Evolutionary conservation across 1,140 invertebrate genomes (phyloP), one percentile per base, ranked within the genome.

Genomic region (Drosophila arawakana): DNA sequence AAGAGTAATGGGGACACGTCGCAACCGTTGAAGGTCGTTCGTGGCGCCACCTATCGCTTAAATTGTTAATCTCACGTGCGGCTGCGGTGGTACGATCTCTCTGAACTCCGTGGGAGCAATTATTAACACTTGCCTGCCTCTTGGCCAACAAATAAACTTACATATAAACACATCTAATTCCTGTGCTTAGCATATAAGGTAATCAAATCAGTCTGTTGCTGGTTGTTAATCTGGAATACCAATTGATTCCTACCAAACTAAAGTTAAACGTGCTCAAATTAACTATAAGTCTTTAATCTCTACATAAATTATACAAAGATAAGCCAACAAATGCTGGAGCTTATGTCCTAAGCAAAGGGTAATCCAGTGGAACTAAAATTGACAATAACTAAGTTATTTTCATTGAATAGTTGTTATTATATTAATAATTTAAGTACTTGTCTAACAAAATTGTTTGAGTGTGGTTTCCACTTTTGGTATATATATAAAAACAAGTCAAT

Each of bases 121-220:
- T 73, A 81, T 81, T 81, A 73, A 77, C 78, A 81, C 78, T 80
- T 76, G 78, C 63, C 55, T 62, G 43, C 34, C 44, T 43, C 35
- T 30, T 9, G 10, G 47, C 49, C 34, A 39, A 13, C 50, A 43
- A 13, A 30, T 49, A 30, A 30, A 30, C 25, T 30, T 30, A 30
- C 25, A 2, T 30, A 35, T 13, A 8, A 35, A 43, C 11, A 13
- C 41, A 10, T 43, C 6, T 5, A 43, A 43, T 43, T 6, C 41
- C 13, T 43, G 13, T 43, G 6, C 41, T 13, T 11, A 6, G 25
- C 25, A 13, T 13, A 43, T n/a, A 13, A 43, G 25, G 25, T 30
- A 30, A 30, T 30, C 41, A 43, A 11, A 43, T 13, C 41, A 43
- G 41, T 7, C 9, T n/a, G 41, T 11, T 43, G 11, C n/a, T 5